Base-by-base conservation (phyloP, 1,140 invertebrate genomes). In the Vanessa atalanta region DNA sequence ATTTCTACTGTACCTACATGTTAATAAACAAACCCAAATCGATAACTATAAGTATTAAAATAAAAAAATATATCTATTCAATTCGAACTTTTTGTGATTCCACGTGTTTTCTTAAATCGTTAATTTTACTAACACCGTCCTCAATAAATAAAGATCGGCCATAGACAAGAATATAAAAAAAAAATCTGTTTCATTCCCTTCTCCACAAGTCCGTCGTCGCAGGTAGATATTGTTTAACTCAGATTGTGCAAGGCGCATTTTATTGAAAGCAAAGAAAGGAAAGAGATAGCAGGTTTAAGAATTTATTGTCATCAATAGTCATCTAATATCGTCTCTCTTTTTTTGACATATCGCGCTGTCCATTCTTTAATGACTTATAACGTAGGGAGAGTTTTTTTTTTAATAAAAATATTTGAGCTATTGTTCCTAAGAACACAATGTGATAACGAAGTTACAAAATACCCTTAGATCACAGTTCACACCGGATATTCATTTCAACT, bases 131-230 rank as follows among this genome's bases (percentile, higher is more conserved):
- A 69, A 69, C 43, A 67, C 57, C 47, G 61, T 69, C 73, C 68
- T 75, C 64, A 65, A 75, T 71, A 75, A 75, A 75, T 75, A 75
- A 75, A 66, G 73, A 66, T 75, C 73, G 23, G 16, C 31, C 14
- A 75, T 66, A 61, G 53, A 70, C 63, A 51, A 37, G 53, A 63
- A 23, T 9, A 43, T 43, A 9, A 76, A 66, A 71, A 76, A 66
- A 71, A 76, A 76, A 68, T 20, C 64, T 60, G 61, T 48, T 71
- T 55, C 53, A 61, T 63, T 61, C 53, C 69, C 65, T 76, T 76
- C 47, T 66, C 71, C 43, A 51, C 70, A 55, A 48, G 55, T 26
- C 65, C 53, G 51, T 67, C 57, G 37, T 71, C 69, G 69, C 74
- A 76, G 74, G 74, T 76, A 76, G 69, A 72, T 16, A 68, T 68